Percentiles rank a stretch among this genome's conserved stretches.
These are phyloP conservation scores for Akabosia matsudoensis DNA, from an alignment of 1,140 invertebrate species.

Conservation along the genomic window DNA sequence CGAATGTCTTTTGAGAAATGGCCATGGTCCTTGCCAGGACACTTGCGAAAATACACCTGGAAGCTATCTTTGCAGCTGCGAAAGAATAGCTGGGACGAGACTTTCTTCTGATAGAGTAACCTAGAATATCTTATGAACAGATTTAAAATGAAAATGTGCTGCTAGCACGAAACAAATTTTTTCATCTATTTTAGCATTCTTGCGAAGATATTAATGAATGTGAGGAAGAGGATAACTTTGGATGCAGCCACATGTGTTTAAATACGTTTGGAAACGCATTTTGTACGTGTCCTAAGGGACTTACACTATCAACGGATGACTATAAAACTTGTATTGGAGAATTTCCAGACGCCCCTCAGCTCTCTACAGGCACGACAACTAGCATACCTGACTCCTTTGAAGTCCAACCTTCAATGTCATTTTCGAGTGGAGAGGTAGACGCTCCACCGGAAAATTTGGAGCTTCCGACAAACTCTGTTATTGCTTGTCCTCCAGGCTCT, in stretches of 20 bases:
- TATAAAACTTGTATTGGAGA: conserved; percentile 55
- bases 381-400: not conserved
- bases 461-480: not conserved
- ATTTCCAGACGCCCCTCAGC: conserved; percentile 41
- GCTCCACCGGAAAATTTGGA: conserved; percentile 33
- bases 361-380: conserved; percentile 35
- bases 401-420: not conserved
- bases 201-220: conserved; percentile 52
- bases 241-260: conserved; percentile 59
- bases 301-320: conserved; percentile 54
- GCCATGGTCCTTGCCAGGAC: conserved; percentile 66
- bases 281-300: conserved; percentile 70
- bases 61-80: conserved; percentile 62
- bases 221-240: conserved; percentile 45
- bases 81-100: conserved; percentile 58
- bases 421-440: not conserved
- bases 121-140: not conserved
- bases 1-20: conserved; percentile 62
- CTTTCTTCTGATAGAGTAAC: conserved; percentile 57
- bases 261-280: conserved; percentile 74
- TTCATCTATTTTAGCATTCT: conserved; percentile 43
- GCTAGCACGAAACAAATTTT: too few species aligned
- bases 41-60: conserved; percentile 62
- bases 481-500: conserved; percentile 44
- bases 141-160: too few species aligned